Base-by-base conservation (phyloP, 1,140 invertebrate species). In the Pectinophora gossypiella region DNA sequence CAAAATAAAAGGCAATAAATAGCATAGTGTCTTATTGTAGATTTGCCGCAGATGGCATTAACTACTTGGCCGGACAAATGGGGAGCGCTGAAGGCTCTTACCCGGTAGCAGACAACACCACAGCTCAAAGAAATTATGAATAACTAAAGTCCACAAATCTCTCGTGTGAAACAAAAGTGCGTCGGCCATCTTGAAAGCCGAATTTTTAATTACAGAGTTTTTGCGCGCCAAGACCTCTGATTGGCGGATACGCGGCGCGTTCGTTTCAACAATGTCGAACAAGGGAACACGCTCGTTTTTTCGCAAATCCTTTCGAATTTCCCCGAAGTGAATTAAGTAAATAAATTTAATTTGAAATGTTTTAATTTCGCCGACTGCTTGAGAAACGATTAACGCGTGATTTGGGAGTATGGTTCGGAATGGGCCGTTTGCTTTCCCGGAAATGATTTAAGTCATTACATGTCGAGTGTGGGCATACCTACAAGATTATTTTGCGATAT, bases 161-260 rank as follows among this genome's bases (percentile, higher is more conserved):
- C n/a, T n/a, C n/a, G n/a, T n/a, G n/a, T n/a, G n/a, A n/a, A n/a
- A n/a, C n/a, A n/a, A n/a, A n/a, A n/a, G n/a, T n/a, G n/a, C n/a
- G n/a, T 38, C 62, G 36, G 67, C 72, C 72, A 72, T 75, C 67
- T 74, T 71, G 66, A 47, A 56, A 53, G 51, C 64, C 64, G 72
- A 75, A 76, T 76, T 70, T 72, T 72, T 72, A 72, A 75, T 75
- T 72, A 70, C 64, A 56, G 38, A 45, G 52, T 72, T 75, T 72
- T 76, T 76, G 56, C 54, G 22, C 32, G 32, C 18, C 21, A 35
- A 38, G 19, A 7, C 52, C 38, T 3, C 38, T 19, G 13, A 42
- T 42, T 42, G 40, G 57, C 52, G 64, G 64, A 63, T 59, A 56
- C 63, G 57, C 54, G 46, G 45, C 56, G 56, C 50, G 46, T 16